Conservation (phyloP, 2,113 vertebrate species). For the Reinhardtius hippoglossoides region DNA sequence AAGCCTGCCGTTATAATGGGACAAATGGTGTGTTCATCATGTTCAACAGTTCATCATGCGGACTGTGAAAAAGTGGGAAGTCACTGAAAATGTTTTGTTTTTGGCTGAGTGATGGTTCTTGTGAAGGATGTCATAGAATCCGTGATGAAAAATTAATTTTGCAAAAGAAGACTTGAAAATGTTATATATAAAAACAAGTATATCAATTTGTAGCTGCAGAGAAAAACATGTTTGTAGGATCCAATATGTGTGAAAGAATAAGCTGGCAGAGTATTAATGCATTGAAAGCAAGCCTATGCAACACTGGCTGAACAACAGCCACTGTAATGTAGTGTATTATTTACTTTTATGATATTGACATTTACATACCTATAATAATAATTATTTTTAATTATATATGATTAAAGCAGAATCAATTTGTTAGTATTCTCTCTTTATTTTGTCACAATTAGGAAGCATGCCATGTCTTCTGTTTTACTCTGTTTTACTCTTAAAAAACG, state of each 20-base stretch:
- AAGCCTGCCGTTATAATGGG: slow-evolving; percentile 44
- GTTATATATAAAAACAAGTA: background rate
- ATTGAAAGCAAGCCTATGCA: background rate
- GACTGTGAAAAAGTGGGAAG: slow-evolving; percentile 10
- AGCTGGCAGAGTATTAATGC: background rate
- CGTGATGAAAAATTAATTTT: background rate
- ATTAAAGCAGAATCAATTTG: too few species aligned
- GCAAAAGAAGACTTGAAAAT: background rate
- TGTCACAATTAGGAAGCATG: background rate
- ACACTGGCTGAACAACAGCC: background rate
- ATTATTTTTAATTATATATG: too few species aligned
- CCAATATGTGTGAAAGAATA: background rate
- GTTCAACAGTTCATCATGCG: too few species aligned
- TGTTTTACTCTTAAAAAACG: too few species aligned
- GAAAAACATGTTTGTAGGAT: background rate
- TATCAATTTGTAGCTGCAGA: background rate
- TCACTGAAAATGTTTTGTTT: background rate
- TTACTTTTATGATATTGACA: too few species aligned
- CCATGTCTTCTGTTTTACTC: background rate
- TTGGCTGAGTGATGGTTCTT: background rate
- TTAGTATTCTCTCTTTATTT: too few species aligned
- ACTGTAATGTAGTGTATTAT: background rate
- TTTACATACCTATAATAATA: too few species aligned
- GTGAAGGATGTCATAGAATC: too few species aligned
- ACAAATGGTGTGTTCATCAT: slow-evolving; percentile 41